Evolutionary conservation across 2,888 invertebrate species (phyloP).

Genomic region (Nysson spinosus): DNA sequence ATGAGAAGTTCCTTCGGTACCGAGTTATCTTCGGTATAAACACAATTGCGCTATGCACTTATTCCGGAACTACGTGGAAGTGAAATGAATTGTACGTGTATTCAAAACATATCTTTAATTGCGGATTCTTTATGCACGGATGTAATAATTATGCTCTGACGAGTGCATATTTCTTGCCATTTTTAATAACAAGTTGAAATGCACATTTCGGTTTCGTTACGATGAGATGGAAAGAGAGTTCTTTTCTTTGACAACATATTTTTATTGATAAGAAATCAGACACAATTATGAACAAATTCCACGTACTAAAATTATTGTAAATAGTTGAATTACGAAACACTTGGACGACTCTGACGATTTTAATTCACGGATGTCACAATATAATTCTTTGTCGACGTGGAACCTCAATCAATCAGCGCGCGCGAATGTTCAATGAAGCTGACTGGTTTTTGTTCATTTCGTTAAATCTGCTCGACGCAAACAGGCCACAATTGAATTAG

Average conservation of each 20-base stretch:
- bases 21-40: slow-evolving; percentile 22
- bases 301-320: too few species aligned
- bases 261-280: too few species aligned
- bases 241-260: too few species aligned
- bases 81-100: slow-evolving; percentile 1
- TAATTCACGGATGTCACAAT: too few species aligned
- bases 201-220: too few species aligned
- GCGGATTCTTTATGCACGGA: slow-evolving; percentile 12
- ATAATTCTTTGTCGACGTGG: background rate
- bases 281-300: too few species aligned
- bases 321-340: too few species aligned
- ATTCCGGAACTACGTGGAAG: background rate
- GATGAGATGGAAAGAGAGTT: background rate
- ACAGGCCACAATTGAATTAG: background rate
- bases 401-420: background rate
- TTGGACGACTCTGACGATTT: too few species aligned
- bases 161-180: too few species aligned
- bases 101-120: slow-evolving; percentile 13
- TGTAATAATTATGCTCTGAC: background rate
- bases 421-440: background rate
- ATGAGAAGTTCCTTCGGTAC: slow-evolving; percentile 61
- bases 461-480: background rate
- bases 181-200: too few species aligned
- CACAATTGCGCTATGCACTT: background rate
- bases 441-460: background rate